A percentile compares a stretch with the other conserved stretches of the same genome.
phyloP scores from a whole-genome alignment of 2,113 vertebrate species.

The Pelecanus crispus region DNA sequence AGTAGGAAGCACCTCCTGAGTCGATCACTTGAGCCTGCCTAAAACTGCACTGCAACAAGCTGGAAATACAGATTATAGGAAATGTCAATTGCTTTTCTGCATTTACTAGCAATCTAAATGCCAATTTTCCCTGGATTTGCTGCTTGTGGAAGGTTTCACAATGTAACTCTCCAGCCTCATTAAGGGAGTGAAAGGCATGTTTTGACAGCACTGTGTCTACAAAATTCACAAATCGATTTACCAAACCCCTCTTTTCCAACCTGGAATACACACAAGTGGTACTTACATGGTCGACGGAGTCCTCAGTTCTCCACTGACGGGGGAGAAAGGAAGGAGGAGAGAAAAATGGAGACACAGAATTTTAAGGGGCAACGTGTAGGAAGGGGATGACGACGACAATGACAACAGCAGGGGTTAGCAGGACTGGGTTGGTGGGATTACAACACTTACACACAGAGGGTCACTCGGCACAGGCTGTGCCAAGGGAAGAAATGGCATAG shows the following conservation, averaged over 20 bases:
- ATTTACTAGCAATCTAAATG: slow-evolving; percentile 64
- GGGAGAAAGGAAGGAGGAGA: slow-evolving; percentile 77
- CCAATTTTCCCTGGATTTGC: slow-evolving; percentile 75
- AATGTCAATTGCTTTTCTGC: slow-evolving; percentile 72
- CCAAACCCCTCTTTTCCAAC: slow-evolving; percentile 75
- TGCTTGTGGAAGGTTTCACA: slow-evolving; percentile 55
- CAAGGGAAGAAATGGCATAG: slow-evolving; percentile 27
- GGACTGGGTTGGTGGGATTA: slow-evolving; percentile 31
- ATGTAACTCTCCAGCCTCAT: slow-evolving; percentile 56
- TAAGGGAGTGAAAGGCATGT: slow-evolving; percentile 56
- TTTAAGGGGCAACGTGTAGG: slow-evolving; percentile 63
- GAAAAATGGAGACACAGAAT: slow-evolving; percentile 63
- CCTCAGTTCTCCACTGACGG: slow-evolving; percentile 93
- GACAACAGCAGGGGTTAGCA: slow-evolving; percentile 55
- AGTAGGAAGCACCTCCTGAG: slow-evolving; percentile 44
- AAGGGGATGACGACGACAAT: slow-evolving; percentile 14
- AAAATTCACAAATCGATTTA: slow-evolving; percentile 69
- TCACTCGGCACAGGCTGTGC: slow-evolving; percentile 1
- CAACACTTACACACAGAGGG: slow-evolving; percentile 52
- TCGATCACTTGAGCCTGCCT: slow-evolving; percentile 64
- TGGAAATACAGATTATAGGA: slow-evolving; percentile 69
- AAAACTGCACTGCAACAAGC: slow-evolving; percentile 68
- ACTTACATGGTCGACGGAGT: slow-evolving; percentile 97
- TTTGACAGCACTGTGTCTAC: slow-evolving; percentile 68
- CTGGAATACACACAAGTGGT: slow-evolving; percentile 82